Conservation (phyloP, 2,888 invertebrate species). For the Apodemia zela region DNA sequence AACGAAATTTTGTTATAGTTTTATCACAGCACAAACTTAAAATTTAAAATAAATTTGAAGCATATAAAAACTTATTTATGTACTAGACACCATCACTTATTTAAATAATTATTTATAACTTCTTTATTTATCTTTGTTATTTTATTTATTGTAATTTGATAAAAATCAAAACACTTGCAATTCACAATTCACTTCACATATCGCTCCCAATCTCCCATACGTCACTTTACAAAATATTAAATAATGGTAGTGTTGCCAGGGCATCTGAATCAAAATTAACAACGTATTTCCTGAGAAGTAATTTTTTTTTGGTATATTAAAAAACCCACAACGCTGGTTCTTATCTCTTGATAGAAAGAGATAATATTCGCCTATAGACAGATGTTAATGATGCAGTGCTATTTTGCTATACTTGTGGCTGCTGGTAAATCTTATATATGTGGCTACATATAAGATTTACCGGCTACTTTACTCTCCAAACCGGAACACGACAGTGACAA, state of each 20-base stretch:
- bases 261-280: slow-evolving; percentile 20
- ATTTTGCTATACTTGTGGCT: no score
- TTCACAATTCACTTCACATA: slow-evolving; percentile 42
- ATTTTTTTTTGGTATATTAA: no score
- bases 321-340: no score
- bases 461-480: no score
- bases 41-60: not conserved
- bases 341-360: no score
- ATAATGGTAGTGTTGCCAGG: slow-evolving; percentile 27
- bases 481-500: no score
- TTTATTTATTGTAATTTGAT: slow-evolving; percentile 35
- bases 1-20: slow-evolving; percentile 32
- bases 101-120: slow-evolving; percentile 11
- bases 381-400: no score
- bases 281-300: no score
- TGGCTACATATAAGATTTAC: no score
- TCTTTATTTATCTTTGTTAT: slow-evolving; percentile 9
- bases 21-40: slow-evolving; percentile 13
- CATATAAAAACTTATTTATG: slow-evolving; percentile 7
- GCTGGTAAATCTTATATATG: no score
- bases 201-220: slow-evolving; percentile 49
- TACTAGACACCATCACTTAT: slow-evolving; percentile 17
- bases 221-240: slow-evolving; percentile 26
- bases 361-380: no score
- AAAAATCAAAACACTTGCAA: slow-evolving; percentile 55